Base-by-base conservation (phyloP, 2,888 invertebrate species). In the Drosophila percnosoma region DNA sequence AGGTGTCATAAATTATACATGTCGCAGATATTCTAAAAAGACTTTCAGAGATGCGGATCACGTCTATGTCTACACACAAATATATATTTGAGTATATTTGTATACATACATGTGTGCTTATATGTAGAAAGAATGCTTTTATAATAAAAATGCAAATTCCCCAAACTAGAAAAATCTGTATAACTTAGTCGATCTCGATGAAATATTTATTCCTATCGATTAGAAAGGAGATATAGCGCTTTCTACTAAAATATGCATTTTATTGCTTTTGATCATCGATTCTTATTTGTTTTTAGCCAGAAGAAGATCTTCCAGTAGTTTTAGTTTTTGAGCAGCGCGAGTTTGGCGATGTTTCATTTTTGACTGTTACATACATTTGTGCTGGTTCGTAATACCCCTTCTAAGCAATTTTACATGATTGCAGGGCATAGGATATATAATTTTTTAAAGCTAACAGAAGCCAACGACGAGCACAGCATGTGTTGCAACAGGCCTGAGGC, bases 391-490 rank as follows among this genome's bases (percentile, higher is more conserved):
- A 21, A 42, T 42, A 42, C 21, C 42, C 21, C 11, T n/a, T 5
- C 10, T 2, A 11, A 42, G 1, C 21, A 21, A 21, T 45, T 15
- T 10, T 49, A 6, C 18, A 27, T 10, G 8, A 10, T 27, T 38
- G 27, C n/a, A 38, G 27, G 29, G 55, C 27, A 29, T 29, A 1
- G 5, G n/a, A 66, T 11, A 10, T 24, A 33, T 4, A 52, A 15
- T 13, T 34, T 11, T 24, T 8, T 11, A 60, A 42, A 51, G 15
- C 29, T 21, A 36, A 49, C 36, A 34, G 42, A 49, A 42, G 54
- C 34, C 13, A 42, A 51, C 51, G 67, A 67, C 76, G 73, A 55
- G 68, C 60, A 48, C 27, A 45, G 60, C 76, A 72, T 63, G 67
- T 75, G 75, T 45, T 64, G 10, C 34, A n/a, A 13, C 21, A 27